Conservation (phyloP, 2,797 vertebrate species). For the Brachyrhaphis roseni region DNA sequence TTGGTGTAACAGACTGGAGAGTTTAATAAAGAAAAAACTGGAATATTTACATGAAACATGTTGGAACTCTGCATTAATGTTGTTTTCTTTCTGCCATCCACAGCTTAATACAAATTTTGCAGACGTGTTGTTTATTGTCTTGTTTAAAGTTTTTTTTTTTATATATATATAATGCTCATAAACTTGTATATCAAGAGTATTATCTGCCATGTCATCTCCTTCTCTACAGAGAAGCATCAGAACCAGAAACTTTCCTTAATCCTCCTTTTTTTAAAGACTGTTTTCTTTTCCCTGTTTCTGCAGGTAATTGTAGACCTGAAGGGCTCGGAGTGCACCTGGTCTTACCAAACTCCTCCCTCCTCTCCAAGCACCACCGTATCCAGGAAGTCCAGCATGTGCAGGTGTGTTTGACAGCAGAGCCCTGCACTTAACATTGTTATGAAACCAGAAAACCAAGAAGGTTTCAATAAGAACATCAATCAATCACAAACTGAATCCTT, state of each 20-base stretch:
- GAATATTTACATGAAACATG: neutral
- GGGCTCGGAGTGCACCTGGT: constrained; percentile 94
- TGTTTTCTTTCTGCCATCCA: neutral
- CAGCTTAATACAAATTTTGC: too few species aligned
- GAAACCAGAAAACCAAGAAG: neutral
- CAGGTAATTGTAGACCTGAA: constrained; percentile 95
- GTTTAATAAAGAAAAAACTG: neutral
- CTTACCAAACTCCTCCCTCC: constrained; percentile 94
- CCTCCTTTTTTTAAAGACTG: neutral
- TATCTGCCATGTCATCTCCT: neutral
- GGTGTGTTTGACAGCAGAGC: constrained; percentile 76
- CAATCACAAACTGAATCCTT: neutral
- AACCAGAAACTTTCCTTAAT: neutral
- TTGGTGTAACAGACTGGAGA: neutral
- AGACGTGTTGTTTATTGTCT: neutral
- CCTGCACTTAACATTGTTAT: neutral
- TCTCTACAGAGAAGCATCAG: neutral
- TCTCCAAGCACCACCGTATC: constrained; percentile 94
- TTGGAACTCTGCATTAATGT: neutral
- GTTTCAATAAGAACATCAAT: neutral
- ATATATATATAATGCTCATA: neutral
- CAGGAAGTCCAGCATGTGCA: constrained; percentile 97
- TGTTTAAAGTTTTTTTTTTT: neutral
- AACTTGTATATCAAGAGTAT: neutral
- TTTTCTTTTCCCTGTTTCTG: neutral